Evolutionary conservation across 2,888 invertebrate genomes (phyloP), one percentile per base, ranked within the genome.

Genomic region (Drosophila villosipedis): DNA sequence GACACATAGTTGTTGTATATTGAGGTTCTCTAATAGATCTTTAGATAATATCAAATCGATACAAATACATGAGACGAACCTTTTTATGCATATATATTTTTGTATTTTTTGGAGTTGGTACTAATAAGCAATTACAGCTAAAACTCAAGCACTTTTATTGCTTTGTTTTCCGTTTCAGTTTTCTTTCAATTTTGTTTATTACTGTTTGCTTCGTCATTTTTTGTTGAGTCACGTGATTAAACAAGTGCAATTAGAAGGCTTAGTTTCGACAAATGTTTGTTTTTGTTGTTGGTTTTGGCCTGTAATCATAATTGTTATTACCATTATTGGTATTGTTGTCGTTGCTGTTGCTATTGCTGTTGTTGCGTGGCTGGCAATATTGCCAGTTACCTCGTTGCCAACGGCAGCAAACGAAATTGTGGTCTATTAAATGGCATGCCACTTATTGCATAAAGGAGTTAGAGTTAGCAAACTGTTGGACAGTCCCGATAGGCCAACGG

Each of bases 391-490:
- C 74, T 74, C 43, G 62, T 52, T 63, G 33, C 60, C 62, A 73
- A 60, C 61, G 68, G 35, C 69, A 76, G 67, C 78, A 69, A 83
- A 82, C 84, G 62, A 78, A 83, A 82, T 81, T 82, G 82, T 62
- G 82, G 82, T 83, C 69, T 81, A 81, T 78, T 81, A 78, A 81
- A 70, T 82, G 82, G 82, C 78, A 83, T 78, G 76, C 84, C 81
- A 81, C 81, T 80, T 83, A 82, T 82, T 83, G 81, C 81, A 72
- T 72, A 83, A 80, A 68, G 58, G 58, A 66, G 52, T 59, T 67
- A 39, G 64, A 53, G 22, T 61, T 16, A 6, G 49, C 22, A 10
- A 35, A 43, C 35, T 14, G 43, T 19, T 50, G 35, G 41, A n/a
- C 12, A 25, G 25, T 16, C 33, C 31, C 19, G 39, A n/a, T 47